Conservation (phyloP, 2,888 invertebrate species). For the Apamea crenata region DNA sequence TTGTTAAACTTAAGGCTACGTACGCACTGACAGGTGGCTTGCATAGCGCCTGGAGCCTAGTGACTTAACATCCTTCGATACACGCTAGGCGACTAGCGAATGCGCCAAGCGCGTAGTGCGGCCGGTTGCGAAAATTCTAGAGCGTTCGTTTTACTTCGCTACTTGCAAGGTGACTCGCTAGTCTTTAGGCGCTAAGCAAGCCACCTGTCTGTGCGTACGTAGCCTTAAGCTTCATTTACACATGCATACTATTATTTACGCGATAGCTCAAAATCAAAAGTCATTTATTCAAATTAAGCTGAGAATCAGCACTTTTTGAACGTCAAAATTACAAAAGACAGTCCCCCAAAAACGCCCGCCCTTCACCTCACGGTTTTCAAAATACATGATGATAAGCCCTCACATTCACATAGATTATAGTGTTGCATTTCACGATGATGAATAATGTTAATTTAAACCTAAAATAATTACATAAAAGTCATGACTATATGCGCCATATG, state of each 20-base stretch:
- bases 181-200: no score
- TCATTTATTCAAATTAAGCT: no score
- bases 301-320: no score
- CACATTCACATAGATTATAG: neutral
- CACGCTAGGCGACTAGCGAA: neutral
- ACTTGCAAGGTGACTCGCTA: no score
- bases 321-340: no score
- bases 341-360: no score
- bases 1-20: slow-evolving; percentile 15
- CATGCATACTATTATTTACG: neutral
- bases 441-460: neutral
- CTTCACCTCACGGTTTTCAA: neutral
- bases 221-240: slow-evolving; percentile 16
- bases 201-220: no score
- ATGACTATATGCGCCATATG: no score
- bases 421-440: neutral
- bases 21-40: neutral
- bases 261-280: no score
- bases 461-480: no score
- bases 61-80: neutral
- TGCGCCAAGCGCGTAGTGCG: neutral
- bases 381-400: slow-evolving; percentile 1
- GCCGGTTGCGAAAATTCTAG: neutral
- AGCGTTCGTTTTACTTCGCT: neutral
- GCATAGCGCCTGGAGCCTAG: neutral